Conservation (phyloP, 2,113 vertebrate genomes). For the Ptilonorhynchus violaceus region DNA sequence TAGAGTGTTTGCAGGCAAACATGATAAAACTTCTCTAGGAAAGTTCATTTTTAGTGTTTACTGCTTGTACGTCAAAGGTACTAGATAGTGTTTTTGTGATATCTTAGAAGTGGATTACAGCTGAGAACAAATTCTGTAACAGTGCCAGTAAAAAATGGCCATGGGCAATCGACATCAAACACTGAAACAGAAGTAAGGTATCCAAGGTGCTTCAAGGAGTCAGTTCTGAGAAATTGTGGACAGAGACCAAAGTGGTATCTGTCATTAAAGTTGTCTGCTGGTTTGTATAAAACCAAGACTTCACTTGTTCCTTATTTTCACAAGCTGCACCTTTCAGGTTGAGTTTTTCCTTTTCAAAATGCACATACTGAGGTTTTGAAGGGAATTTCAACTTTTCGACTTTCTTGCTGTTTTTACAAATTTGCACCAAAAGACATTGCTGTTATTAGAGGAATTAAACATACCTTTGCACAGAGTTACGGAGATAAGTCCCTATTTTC, state of each 20-base stretch:
- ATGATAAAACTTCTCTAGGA: background rate
- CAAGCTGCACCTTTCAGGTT: background rate
- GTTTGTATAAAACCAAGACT: background rate
- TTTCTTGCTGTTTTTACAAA: background rate
- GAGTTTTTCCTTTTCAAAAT: background rate
- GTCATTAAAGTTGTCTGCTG: background rate
- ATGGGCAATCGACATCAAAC: background rate
- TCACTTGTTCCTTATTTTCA: background rate
- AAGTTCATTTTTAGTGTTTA: background rate
- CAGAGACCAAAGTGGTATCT: background rate
- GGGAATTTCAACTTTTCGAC: background rate
- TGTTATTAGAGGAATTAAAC: background rate
- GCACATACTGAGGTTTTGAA: background rate
- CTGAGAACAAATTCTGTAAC: background rate
- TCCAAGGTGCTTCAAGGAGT: background rate
- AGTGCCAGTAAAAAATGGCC: background rate
- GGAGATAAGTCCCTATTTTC: background rate
- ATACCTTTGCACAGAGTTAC: background rate
- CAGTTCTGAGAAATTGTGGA: background rate
- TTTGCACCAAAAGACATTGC: background rate
- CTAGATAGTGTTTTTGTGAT: background rate
- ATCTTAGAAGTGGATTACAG: background rate
- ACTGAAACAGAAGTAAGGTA: background rate
- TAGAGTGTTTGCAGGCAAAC: background rate
- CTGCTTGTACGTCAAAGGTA: background rate